A percentile compares a stretch with the other conserved stretches of the same genome.
Conservation (phyloP, 2,888 invertebrate species). For the Cryptosula pallasiana region DNA sequence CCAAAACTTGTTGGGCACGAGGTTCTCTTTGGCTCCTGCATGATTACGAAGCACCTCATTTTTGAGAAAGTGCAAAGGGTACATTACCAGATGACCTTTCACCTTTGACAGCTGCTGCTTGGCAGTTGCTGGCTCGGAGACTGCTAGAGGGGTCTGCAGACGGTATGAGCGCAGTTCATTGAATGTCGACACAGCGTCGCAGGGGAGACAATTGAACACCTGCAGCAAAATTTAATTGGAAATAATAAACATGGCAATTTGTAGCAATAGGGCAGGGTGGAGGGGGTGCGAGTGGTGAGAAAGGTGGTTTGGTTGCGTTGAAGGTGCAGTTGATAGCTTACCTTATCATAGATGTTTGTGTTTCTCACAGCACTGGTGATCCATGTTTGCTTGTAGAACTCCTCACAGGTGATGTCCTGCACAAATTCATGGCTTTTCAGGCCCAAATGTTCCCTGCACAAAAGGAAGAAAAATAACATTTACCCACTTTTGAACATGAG, state of each 20-base stretch:
- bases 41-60: slow-evolving; percentile 79
- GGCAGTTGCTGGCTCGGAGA: slow-evolving; percentile 68
- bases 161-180: slow-evolving; percentile 71
- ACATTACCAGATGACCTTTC: slow-evolving; percentile 78
- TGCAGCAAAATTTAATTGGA: no score
- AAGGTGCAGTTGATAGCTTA: no score
- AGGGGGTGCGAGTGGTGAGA: no score
- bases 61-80: slow-evolving; percentile 83
- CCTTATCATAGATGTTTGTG: slow-evolving; percentile 82
- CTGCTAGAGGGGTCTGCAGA: slow-evolving; percentile 67
- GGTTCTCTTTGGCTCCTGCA: slow-evolving; percentile 77
- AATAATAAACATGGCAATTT: no score
- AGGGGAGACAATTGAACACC: slow-evolving; percentile 86
- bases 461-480: no score
- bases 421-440: slow-evolving; percentile 56
- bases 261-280: no score
- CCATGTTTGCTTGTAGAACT: slow-evolving; percentile 83
- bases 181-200: slow-evolving; percentile 74
- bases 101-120: slow-evolving; percentile 64
- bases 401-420: slow-evolving; percentile 63
- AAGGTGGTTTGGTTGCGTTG: no score
- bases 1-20: slow-evolving; percentile 89
- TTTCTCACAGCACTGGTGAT: slow-evolving; percentile 72
- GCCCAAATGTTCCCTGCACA: slow-evolving; percentile 77
- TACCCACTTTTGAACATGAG: no score